Evolutionary conservation across 2,888 invertebrate genomes (phyloP), one percentile per base, ranked within the genome.

Genomic region (Folsomia manolachei): DNA sequence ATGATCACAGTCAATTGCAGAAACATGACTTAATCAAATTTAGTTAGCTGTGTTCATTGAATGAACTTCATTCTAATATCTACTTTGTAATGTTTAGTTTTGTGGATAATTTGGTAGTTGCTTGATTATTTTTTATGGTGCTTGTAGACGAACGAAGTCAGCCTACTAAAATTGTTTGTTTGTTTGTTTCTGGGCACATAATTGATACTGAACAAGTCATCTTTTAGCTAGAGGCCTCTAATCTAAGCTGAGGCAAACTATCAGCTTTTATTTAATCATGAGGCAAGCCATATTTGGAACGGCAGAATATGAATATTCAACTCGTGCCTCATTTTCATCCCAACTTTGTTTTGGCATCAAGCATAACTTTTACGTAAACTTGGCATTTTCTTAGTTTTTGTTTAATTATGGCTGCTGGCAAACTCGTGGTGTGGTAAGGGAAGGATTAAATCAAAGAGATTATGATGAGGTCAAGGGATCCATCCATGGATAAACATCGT

Each of bases 11-110:
- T 56, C 56, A 56, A 51, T 56, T 4, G 56, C 11, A 56, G 19
- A 56, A 56, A 56, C 56, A 56, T 56, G 56, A 56, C 56, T 56
- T 56, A 56, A 56, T 56, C 56, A 56, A 56, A n/a, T n/a, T n/a
- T n/a, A n/a, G n/a, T n/a, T n/a, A n/a, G n/a, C n/a, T n/a, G n/a
- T n/a, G n/a, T n/a, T 56, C 56, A 56, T 14, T 39, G 39, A 14
- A 4, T 39, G 14, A 39, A 39, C 39, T 9, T 39, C 39, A 9
- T 39, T 4, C n/a, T n/a, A 14, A 4, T 14, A 39, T 39, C 39
- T 14, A 39, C 39, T 4, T 14, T 39, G 39, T 14, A 39, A 39
- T n/a, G n/a, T n/a, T n/a, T n/a, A n/a, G n/a, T 14, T 39, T 39
- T 39, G 39, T 39, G 39, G 14, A 39, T 39, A 39, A 9, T 39